Percentiles rank a stretch among this genome's conserved stretches.
phyloP scores from a whole-genome alignment of 1,140 invertebrate species.

The Triops longicaudatus region DNA sequence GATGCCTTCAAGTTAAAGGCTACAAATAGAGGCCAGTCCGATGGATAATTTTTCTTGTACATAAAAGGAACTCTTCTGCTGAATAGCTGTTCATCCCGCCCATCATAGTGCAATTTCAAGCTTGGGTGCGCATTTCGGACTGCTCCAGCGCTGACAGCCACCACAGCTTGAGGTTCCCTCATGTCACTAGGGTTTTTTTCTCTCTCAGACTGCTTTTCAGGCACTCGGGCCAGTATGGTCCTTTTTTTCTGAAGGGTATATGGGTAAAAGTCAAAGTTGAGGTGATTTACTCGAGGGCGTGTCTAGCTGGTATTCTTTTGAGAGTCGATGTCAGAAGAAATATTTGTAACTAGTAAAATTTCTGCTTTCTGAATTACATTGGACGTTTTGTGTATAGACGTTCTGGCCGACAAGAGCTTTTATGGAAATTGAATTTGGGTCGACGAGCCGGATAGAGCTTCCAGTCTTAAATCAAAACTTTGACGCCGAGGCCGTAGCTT shows the following conservation, averaged over 20 bases:
- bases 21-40: background rate
- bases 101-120: background rate
- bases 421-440: background rate
- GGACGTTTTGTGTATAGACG: background rate
- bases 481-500: too few species aligned
- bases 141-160: background rate
- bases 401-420: background rate
- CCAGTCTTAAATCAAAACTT: slow-evolving; percentile 4
- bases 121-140: background rate
- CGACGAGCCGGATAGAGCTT: background rate
- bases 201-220: background rate
- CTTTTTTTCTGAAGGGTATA: background rate
- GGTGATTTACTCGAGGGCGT: background rate
- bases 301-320: too few species aligned
- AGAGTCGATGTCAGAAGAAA: too few species aligned
- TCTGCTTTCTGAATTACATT: background rate
- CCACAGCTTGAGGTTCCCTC: background rate
- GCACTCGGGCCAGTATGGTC: background rate
- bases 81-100: background rate
- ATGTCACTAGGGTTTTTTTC: background rate
- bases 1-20: too few species aligned
- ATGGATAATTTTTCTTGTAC: background rate
- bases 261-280: background rate
- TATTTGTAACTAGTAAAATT: background rate
- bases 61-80: background rate